Percentiles rank a stretch among this genome's conserved stretches.
Conservation (phyloP, 2,888 invertebrate genomes). For the Megamerina dolium region DNA sequence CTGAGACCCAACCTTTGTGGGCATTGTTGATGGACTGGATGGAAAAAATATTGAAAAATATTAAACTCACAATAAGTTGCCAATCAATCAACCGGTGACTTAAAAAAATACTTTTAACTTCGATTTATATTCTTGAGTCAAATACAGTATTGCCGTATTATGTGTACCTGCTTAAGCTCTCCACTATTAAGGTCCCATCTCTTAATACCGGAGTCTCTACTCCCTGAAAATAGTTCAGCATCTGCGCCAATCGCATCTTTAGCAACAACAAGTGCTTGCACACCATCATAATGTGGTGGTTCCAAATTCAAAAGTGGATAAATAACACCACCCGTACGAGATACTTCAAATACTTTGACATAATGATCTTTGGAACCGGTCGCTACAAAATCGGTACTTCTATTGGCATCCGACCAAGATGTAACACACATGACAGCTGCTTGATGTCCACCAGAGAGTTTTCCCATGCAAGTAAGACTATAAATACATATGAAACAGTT, state of each 20-base stretch:
- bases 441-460: constrained; percentile 72
- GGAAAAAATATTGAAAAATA: too few species aligned
- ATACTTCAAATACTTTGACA: constrained; percentile 57
- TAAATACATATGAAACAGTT: not conserved
- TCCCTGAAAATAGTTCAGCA: constrained; percentile 67
- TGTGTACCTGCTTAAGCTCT: constrained; percentile 38
- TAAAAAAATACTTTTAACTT: not conserved
- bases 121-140: not conserved
- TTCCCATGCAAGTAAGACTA: constrained; percentile 64
- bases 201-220: constrained; percentile 79
- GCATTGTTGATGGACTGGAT: constrained; percentile 72
- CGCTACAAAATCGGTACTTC: constrained; percentile 59
- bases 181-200: constrained; percentile 64
- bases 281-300: constrained; percentile 87
- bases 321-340: constrained; percentile 51
- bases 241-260: constrained; percentile 51
- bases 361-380: constrained; percentile 84
- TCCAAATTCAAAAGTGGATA: constrained; percentile 61
- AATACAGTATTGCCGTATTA: too few species aligned
- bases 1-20: constrained; percentile 83
- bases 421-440: constrained; percentile 81
- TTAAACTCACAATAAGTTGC: too few species aligned
- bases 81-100: not conserved
- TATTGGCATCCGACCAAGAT: constrained; percentile 49
- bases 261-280: constrained; percentile 68